Evolutionary conservation across 2,113 vertebrate species (phyloP).

Genomic region (Lepus europaeus): DNA sequence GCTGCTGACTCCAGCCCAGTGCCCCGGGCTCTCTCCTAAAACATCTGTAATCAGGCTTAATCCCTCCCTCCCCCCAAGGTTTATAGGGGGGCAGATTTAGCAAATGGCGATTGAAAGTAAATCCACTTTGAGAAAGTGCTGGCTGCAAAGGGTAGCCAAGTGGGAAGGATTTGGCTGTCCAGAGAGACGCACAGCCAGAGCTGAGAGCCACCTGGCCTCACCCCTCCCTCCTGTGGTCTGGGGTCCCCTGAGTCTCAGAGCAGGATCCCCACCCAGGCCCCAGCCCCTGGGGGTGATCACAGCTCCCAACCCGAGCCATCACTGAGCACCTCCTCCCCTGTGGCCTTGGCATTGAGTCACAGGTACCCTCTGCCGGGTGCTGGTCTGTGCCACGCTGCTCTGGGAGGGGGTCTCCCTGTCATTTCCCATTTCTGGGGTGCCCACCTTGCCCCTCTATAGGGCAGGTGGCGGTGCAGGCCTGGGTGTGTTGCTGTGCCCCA

Average conservation of each 20-base stretch:
- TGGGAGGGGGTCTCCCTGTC: not conserved
- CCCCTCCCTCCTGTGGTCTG: too few species aligned
- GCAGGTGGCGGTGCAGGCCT: not conserved
- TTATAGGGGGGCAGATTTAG: slow-evolving; percentile 97
- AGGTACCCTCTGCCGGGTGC: too few species aligned
- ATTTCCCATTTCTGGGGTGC: not conserved
- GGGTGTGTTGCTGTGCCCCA: rapidly evolving
- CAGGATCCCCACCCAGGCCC: not conserved
- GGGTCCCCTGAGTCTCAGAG: not conserved
- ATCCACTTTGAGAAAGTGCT: slow-evolving; percentile 95
- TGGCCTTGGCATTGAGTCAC: not conserved
- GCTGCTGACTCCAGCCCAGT: slow-evolving; percentile 30
- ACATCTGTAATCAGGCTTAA: slow-evolving; percentile 97
- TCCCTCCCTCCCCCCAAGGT: slow-evolving; percentile 90
- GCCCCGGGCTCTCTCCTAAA: slow-evolving; percentile 75
- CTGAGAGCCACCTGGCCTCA: slow-evolving; percentile 73
- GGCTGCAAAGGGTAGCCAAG: slow-evolving; percentile 86
- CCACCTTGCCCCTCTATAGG: not conserved
- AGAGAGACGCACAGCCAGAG: slow-evolving; percentile 69
- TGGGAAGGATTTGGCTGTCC: slow-evolving; percentile 83
- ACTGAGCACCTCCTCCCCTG: rapidly evolving
- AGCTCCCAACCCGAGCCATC: rapidly evolving
- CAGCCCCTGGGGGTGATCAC: rapidly evolving
- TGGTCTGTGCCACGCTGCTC: rapidly evolving
- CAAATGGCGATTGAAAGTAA: slow-evolving; percentile 99